phyloP scores from a whole-genome alignment of 2,113 vertebrate species.

The Pelvicachromis taeniatus region DNA sequence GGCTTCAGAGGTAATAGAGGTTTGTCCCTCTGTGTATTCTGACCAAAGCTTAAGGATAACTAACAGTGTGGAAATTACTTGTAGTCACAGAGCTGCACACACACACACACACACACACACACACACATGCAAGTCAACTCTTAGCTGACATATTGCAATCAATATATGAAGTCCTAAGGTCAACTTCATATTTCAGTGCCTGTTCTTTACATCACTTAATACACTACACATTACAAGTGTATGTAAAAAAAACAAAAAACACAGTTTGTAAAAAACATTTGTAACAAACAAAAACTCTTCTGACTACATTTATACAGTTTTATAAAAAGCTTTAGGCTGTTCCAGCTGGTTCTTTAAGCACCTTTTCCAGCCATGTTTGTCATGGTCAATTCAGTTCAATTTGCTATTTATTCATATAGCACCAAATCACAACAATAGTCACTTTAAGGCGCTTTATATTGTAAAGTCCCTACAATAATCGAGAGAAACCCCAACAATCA shows the following conservation, averaged over 20 bases:
- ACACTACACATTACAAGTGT: not conserved
- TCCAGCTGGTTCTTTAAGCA: not conserved
- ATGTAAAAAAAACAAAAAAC: not conserved
- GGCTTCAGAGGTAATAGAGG: slow-evolving; percentile 33
- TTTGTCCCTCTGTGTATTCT: slow-evolving; percentile 29
- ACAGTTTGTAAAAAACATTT: not conserved
- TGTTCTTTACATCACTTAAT: not conserved
- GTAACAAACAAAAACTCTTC: not conserved
- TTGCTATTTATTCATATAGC: not conserved
- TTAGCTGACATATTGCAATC: not conserved
- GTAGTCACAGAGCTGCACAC: not conserved
- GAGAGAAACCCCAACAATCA: not conserved
- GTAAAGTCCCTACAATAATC: not conserved
- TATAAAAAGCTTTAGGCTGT: not conserved
- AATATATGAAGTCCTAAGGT: not conserved
- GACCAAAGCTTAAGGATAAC: not conserved
- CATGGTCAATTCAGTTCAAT: not conserved
- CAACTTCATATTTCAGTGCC: not conserved
- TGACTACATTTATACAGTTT: not conserved
- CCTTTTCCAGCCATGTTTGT: not conserved
- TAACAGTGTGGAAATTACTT: not conserved
- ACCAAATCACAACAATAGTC: not conserved
- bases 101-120: not conserved
- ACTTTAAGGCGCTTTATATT: not conserved
- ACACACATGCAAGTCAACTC: not conserved